Base-by-base conservation (phyloP, 2,888 invertebrate species). In the Thymelicus acteon region DNA sequence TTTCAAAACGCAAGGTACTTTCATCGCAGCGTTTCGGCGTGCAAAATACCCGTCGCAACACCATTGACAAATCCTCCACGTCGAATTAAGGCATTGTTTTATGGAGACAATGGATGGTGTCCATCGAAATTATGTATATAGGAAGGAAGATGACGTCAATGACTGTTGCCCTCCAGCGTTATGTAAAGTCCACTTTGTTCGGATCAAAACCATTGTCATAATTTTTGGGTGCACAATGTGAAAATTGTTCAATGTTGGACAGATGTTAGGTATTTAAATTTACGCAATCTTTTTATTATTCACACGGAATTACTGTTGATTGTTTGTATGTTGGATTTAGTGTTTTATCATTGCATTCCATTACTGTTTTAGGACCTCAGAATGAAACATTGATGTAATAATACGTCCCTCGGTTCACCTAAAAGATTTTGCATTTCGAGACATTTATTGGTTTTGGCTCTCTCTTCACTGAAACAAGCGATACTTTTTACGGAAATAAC, bases 71-170 rank as follows among this genome's bases (percentile, higher is more conserved):
- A 76, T 75, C 75, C 66, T 75, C 76, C 71, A 72, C 78, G 76
- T 75, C 71, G 78, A 81, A 82, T 82, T 84, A 82, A 82, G 79
- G 82, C 85, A 89, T 90, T 90, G 90, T 92, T 82, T 83, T 72
- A 72, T 49, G 77, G 74, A 85, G 82, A 91, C 92, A 92, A 92
- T 92, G 81, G 84, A 12, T 19, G 64, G 70, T 70, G 68, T 64
- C 67, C 75, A 74, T 77, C 80, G 76, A 76, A 62, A 74, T 80
- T 78, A 80, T 79, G 71, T 76, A 78, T 80, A 68, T 64, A 79
- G 83, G 82, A 84, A 85, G 84, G 82, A 81, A 78, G 82, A 74
- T 85, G 83, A 84, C 84, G 86, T 84, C 82, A 85, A 68, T 72
- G 74, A 74, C 75, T 76, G n/a, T 69, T 63, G 69, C 69, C 62